A percentile compares a stretch with the other conserved stretches of the same genome.
phyloP scores from a whole-genome alignment of 1,140 invertebrate species.

The Phenacoccus solenopsis region DNA sequence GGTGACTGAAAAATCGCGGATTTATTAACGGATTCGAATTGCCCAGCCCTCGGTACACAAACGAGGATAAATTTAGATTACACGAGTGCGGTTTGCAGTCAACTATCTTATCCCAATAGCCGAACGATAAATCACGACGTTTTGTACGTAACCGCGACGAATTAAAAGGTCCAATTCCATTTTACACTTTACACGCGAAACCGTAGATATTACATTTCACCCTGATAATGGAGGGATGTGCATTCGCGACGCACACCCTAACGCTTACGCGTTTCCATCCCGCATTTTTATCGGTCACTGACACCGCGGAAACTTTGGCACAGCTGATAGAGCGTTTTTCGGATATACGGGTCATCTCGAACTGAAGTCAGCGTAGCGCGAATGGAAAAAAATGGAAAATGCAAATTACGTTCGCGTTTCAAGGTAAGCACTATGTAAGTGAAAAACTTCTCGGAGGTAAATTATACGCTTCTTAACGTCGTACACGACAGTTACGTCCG shows the following conservation, averaged over 20 bases:
- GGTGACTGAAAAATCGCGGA: not conserved
- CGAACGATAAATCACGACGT: not conserved
- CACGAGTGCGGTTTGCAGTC: not conserved
- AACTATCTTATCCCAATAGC: not conserved
- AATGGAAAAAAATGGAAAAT: no score
- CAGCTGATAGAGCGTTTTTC: no score
- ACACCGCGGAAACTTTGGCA: not conserved
- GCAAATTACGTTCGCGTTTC: no score
- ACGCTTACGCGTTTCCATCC: not conserved
- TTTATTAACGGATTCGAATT: no score
- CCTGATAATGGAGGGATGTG: not conserved
- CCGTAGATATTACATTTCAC: not conserved
- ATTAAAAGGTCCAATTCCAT: constrained; percentile 2
- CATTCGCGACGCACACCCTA: not conserved
- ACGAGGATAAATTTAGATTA: not conserved
- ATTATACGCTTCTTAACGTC: no score
- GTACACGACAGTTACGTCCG: no score
- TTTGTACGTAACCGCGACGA: not conserved
- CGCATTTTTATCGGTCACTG: not conserved
- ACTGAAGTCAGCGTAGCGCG: no score
- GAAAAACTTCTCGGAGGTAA: no score
- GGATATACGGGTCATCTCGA: no score
- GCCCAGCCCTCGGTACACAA: no score
- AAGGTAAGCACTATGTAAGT: no score
- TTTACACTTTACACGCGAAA: not conserved